A percentile compares a stretch with the other conserved stretches of the same genome.
Evolutionary conservation across 2,113 vertebrate species (phyloP).

Genomic region (Dunckerocampus dactyliophorus): DNA sequence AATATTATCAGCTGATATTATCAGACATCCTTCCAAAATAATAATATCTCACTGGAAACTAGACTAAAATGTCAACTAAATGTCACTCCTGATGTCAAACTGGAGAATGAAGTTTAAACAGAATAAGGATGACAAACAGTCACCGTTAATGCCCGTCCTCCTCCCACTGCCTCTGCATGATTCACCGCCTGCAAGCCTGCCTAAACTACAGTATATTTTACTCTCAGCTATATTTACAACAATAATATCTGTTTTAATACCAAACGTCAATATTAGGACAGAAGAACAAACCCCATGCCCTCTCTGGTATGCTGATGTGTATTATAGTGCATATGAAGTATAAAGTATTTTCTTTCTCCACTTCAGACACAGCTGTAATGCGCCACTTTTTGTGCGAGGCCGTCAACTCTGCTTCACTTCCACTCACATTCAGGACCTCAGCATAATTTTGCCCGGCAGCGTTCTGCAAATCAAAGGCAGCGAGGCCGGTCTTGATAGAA

Average conservation of each 20-base stretch:
- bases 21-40: neutral
- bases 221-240: neutral
- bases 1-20: too few species aligned
- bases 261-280: neutral
- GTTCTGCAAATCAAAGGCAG: conserved; percentile 2
- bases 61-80: neutral
- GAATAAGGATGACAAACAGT: neutral
- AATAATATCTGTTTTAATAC: neutral
- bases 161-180: neutral
- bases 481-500: neutral
- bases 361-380: conserved; percentile 1
- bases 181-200: neutral
- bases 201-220: neutral
- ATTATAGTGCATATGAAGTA: neutral
- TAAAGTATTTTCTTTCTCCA: neutral
- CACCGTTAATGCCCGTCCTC: neutral
- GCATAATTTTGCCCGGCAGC: conserved; percentile 1
- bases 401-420: conserved; percentile 3
- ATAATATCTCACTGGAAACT: neutral
- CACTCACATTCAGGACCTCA: neutral
- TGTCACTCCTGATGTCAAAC: neutral
- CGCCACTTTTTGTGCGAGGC: neutral
- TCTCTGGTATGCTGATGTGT: neutral
- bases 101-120: neutral
- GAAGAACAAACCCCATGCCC: neutral